Percentiles rank a stretch among this genome's conserved stretches.
Evolutionary conservation across 2,113 vertebrate species (phyloP).

Genomic region (Myotis yumanensis): DNA sequence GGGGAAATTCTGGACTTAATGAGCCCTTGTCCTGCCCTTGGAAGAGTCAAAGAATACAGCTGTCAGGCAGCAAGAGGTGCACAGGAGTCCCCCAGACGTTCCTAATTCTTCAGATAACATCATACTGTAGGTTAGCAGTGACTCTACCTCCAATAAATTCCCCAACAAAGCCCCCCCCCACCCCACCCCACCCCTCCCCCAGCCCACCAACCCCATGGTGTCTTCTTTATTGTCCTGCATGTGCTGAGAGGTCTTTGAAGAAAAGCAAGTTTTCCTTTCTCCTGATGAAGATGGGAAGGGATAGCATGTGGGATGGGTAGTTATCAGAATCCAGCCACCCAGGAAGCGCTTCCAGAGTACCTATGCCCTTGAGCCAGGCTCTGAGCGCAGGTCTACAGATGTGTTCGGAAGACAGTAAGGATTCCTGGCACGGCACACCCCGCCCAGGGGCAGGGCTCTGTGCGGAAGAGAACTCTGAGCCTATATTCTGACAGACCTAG

Average conservation of each 20-base stretch:
- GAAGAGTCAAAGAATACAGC: slow-evolving; percentile 41
- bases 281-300: not conserved
- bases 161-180: not conserved
- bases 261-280: not conserved
- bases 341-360: not conserved
- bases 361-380: not conserved
- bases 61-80: not conserved
- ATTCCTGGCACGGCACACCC: not conserved
- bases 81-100: not conserved
- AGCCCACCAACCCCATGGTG: not conserved
- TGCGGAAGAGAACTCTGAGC: not conserved
- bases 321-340: not conserved
- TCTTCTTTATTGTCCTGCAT: not conserved
- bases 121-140: not conserved
- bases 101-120: not conserved
- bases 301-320: not conserved
- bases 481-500: not conserved
- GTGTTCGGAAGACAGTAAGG: not conserved
- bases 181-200: no score
- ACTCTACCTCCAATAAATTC: not conserved
- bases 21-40: slow-evolving; percentile 69
- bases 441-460: not conserved
- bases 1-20: slow-evolving; percentile 65
- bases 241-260: slow-evolving; percentile 9
- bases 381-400: not conserved